Conservation (phyloP, 2,113 vertebrate species). For the Rallus limicola region DNA sequence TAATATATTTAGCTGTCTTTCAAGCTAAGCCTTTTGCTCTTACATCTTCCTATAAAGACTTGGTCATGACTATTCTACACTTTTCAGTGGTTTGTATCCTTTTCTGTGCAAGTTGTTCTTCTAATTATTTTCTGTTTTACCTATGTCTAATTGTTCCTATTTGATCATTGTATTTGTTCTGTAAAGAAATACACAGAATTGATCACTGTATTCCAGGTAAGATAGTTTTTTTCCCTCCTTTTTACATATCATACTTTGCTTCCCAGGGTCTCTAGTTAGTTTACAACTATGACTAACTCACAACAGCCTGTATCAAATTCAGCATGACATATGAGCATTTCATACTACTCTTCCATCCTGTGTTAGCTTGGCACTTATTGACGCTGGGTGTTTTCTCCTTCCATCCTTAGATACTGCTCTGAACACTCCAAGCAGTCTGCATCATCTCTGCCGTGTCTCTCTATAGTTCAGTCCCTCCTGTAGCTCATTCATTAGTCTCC, state of each 20-base stretch:
- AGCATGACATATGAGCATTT: rapidly evolving
- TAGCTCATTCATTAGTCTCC: background rate
- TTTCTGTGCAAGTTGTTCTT: background rate
- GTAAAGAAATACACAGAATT: background rate
- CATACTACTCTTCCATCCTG: background rate
- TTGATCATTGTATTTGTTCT: background rate
- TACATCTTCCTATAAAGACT: background rate
- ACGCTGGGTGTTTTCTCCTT: background rate
- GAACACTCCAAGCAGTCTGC: background rate
- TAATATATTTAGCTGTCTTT: background rate
- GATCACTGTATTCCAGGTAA: background rate
- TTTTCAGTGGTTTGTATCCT: background rate
- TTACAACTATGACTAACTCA: background rate
- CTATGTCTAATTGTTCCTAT: background rate
- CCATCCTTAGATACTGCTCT: background rate
- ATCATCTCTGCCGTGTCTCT: background rate
- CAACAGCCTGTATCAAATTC: background rate
- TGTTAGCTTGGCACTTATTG: background rate
- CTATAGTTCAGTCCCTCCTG: background rate
- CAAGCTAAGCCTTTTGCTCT: background rate
- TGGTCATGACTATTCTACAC: background rate
- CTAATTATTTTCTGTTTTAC: background rate
- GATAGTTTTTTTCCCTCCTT: background rate
- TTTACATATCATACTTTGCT: background rate
- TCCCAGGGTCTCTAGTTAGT: background rate